These are phyloP conservation scores for Pilophorus perplexus DNA, from an alignment of 2,888 invertebrate genomes.

Conservation along the genomic window DNA sequence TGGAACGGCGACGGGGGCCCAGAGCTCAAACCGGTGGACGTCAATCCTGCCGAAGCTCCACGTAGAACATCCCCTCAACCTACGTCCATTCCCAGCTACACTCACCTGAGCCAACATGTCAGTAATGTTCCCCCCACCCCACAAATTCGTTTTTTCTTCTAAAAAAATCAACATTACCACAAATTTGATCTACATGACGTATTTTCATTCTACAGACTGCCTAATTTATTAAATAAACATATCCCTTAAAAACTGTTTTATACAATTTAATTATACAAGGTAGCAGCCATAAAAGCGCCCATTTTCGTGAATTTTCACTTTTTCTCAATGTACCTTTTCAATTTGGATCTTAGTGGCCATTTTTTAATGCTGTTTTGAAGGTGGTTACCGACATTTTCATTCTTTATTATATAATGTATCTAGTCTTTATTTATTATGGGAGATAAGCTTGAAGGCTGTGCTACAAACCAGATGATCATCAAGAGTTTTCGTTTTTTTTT, in stretches of 20 bases:
- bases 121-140: too few species aligned
- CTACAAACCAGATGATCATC: constrained; percentile 46
- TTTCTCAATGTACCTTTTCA: too few species aligned
- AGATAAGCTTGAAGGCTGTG: constrained; percentile 47
- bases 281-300: too few species aligned
- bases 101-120: too few species aligned
- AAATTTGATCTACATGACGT: too few species aligned
- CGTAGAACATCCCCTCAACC: too few species aligned
- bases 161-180: too few species aligned
- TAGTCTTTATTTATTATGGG: constrained; percentile 46
- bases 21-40: background rate
- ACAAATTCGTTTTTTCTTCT: too few species aligned
- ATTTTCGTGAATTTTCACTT: too few species aligned
- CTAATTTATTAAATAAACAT: too few species aligned
- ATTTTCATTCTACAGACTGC: too few species aligned
- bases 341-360: background rate
- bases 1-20: background rate
- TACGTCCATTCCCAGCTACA: background rate
- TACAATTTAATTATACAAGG: too few species aligned
- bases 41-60: background rate
- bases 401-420: constrained; percentile 39
- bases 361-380: background rate
- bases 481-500: constrained; percentile 3
- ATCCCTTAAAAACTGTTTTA: background rate
- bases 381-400: background rate